These are phyloP conservation scores for Miniopterus natalensis DNA, from an alignment of 2,113 vertebrate genomes.

Conservation along the genomic window DNA sequence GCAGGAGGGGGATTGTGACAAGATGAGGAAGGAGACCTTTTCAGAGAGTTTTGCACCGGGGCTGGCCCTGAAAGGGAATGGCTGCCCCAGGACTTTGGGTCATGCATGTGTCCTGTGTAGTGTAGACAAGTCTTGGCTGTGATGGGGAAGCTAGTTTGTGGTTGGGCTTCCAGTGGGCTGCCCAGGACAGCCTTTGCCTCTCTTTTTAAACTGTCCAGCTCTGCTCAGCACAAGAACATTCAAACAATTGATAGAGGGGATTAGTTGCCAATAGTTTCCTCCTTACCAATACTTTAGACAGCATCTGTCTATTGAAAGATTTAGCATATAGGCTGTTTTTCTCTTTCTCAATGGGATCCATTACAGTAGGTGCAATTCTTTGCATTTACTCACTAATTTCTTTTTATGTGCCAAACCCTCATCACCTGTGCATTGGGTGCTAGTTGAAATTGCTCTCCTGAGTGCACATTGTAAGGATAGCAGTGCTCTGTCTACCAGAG, in stretches of 20 bases:
- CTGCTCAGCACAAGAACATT: background rate
- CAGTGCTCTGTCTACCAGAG: background rate
- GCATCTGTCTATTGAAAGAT: background rate
- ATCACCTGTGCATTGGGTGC: background rate
- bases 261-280: background rate
- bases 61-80: conserved; percentile 58
- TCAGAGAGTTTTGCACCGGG: conserved; percentile 76
- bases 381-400: background rate
- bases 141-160: background rate
- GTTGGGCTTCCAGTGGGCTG: background rate
- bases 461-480: background rate
- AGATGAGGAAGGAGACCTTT: conserved; percentile 86
- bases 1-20: conserved; percentile 88
- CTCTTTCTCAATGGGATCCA: background rate
- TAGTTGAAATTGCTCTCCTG: background rate
- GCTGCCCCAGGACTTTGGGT: background rate
- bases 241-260: background rate
- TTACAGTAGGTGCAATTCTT: background rate
- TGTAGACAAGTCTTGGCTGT: background rate
- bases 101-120: background rate
- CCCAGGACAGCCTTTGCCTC: background rate
- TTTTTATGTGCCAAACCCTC: background rate
- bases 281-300: background rate
- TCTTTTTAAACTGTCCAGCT: background rate
- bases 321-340: background rate